A percentile compares a stretch with the other conserved stretches of the same genome.
These are phyloP conservation scores for Sesamia nonagrioides DNA, from an alignment of 1,140 invertebrate species.

Conservation along the genomic window DNA sequence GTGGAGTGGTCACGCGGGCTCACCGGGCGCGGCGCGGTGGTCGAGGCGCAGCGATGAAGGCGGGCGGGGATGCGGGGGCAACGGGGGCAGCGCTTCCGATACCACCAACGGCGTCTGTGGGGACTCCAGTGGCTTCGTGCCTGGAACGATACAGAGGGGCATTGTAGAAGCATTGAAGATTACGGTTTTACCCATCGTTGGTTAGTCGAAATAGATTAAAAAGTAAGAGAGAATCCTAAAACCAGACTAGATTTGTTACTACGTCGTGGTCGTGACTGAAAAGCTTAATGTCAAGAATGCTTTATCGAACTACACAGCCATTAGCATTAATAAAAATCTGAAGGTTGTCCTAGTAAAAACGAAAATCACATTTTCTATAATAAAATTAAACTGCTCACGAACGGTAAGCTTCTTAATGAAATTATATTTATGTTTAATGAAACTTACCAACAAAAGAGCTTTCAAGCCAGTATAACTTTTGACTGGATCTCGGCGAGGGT, in stretches of 20 bases:
- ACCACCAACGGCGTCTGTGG: constrained; percentile 93
- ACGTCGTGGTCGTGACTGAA: constrained; percentile 17
- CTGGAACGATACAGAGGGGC: constrained; percentile 65
- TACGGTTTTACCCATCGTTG: too few species aligned
- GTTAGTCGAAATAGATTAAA: too few species aligned
- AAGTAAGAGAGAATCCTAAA: background rate
- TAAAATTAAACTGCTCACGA: constrained; percentile 11
- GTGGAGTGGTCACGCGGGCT: constrained; percentile 86
- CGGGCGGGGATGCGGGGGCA: constrained; percentile 87
- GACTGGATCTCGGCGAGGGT: constrained; percentile 85
- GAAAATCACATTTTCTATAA: background rate
- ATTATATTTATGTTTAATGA: background rate
- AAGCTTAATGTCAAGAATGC: constrained; percentile 8
- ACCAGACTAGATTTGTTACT: background rate
- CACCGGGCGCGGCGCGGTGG: constrained; percentile 89
- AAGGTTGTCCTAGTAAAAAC: constrained; percentile 3
- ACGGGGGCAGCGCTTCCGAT: constrained; percentile 81
- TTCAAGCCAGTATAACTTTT: constrained; percentile 94
- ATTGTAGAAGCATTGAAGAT: background rate
- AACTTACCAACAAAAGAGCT: constrained; percentile 93
- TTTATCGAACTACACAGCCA: background rate
- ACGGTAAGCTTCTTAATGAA: background rate
- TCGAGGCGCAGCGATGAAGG: constrained; percentile 88
- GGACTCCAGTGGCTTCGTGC: constrained; percentile 94
- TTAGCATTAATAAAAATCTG: background rate